Evolutionary conservation across 2,113 vertebrate genomes (phyloP).

Genomic region (Chloroceryle aenea): DNA sequence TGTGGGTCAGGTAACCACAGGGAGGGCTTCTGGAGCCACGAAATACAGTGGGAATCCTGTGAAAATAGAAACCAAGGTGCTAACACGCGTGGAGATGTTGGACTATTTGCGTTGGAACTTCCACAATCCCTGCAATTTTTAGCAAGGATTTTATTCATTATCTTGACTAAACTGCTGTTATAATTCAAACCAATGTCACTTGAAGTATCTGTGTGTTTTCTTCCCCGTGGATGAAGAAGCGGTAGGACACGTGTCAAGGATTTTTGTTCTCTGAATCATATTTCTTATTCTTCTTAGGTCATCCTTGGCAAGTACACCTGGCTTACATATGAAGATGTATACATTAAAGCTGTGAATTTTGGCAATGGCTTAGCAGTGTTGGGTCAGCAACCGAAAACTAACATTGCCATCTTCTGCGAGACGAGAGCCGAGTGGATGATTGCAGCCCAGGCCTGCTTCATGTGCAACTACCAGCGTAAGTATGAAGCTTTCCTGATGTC

Average conservation of each 20-base stretch:
- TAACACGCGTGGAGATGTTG: fast-evolving
- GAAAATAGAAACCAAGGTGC: not conserved
- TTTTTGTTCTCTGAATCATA: not conserved
- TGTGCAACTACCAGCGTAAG: slow-evolving; percentile 93
- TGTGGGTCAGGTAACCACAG: not conserved
- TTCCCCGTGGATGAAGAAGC: not conserved
- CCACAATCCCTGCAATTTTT: not conserved
- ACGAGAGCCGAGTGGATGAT: slow-evolving; percentile 95
- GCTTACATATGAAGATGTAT: slow-evolving; percentile 87
- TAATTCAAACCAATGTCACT: not conserved
- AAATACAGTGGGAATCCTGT: fast-evolving
- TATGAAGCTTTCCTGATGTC: not conserved
- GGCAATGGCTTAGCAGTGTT: slow-evolving; percentile 87
- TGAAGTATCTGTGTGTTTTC: not conserved
- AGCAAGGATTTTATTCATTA: not conserved
- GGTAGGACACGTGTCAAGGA: not conserved
- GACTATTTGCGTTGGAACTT: not conserved
- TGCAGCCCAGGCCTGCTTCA: slow-evolving; percentile 91
- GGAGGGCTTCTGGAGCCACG: not conserved
- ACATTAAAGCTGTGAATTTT: slow-evolving; percentile 80
- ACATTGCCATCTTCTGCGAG: slow-evolving; percentile 96
- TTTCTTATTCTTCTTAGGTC: slow-evolving; percentile 77
- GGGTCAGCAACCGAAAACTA: slow-evolving; percentile 88
- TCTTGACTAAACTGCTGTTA: not conserved
- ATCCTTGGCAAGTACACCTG: slow-evolving; percentile 91